phyloP scores from a whole-genome alignment of 2,888 invertebrate genomes.

The Pseudococcus viburni region DNA sequence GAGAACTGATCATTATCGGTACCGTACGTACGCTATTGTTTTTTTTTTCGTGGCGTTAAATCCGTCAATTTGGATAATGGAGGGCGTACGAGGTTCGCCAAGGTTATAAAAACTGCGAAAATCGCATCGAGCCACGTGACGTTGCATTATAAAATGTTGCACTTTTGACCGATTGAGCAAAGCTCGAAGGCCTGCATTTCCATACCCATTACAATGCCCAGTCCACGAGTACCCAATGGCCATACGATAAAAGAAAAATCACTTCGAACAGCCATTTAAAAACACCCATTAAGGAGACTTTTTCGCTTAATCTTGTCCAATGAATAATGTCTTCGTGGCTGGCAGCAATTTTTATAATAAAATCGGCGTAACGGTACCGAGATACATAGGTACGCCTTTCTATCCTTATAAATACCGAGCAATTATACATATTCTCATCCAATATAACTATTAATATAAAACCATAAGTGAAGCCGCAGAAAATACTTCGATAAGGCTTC shows the following conservation, averaged over 20 bases:
- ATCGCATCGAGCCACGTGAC: neutral
- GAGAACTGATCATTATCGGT: slow-evolving; percentile 27
- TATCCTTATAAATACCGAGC: neutral
- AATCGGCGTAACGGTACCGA: slow-evolving; percentile 9
- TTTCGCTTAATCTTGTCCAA: slow-evolving; percentile 25
- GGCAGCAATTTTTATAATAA: neutral
- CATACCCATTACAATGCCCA: neutral
- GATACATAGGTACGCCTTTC: neutral
- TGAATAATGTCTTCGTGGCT: slow-evolving; percentile 31
- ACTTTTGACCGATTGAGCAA: slow-evolving; percentile 1
- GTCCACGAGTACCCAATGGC: slow-evolving; percentile 23
- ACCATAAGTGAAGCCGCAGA: slow-evolving; percentile 33
- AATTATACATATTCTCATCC: neutral
- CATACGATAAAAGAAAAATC: neutral
- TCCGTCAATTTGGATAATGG: slow-evolving; percentile 19
- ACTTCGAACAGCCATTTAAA: neutral
- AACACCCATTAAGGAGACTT: slow-evolving; percentile 30
- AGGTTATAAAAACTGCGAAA: slow-evolving; percentile 1
- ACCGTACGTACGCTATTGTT: neutral
- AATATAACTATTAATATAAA: neutral
- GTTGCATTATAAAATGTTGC: slow-evolving; percentile 33
- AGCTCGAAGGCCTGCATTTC: neutral
- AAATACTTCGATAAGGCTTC: slow-evolving; percentile 11
- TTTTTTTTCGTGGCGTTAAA: neutral
- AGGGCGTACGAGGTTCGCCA: slow-evolving; percentile 8